Base-by-base conservation (phyloP, 2,797 vertebrate species). In the Tangara arthus region DNA sequence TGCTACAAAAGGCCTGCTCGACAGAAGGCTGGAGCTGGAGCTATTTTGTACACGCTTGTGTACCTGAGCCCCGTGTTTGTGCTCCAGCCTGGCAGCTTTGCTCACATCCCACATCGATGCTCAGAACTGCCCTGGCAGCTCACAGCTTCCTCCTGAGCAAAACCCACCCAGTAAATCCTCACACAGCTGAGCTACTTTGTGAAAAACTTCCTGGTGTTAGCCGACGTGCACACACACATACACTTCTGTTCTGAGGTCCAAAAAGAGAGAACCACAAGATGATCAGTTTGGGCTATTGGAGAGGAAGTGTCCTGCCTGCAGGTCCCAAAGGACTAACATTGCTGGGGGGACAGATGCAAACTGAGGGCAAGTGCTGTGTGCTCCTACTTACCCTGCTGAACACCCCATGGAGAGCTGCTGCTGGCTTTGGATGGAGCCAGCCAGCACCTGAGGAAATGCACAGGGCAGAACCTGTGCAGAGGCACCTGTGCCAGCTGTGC, bases 1-100 rank as follows among this genome's bases (percentile, higher is more conserved):
- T 97, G 93, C 95, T 96, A 97, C 96, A 85, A 96, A 94, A 96
- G 87, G 90, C 85, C 95, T 95, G 94, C 91, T 94, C 83, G 60
- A 83, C 96, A 96, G 96, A 91, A 96, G 93, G 94, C 93, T 95
- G 92, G 78, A 91, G 89, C 85, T 5, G 7, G 10, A 91, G 94
- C 79, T 96, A 35, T 95, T 97, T 94, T 92, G 83, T 92, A 91
- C 88, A 87, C 94, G 57, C 73, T 91, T n/a, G 66, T 86, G 82
- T 93, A 94, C 96, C 90, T 34, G 37, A 64, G 80, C 85, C 92
- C 85, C 63, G 1, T 59, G 93, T 95, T 91, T 68, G 78, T 52
- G 83, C 82, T 86, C 91, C 90, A 94, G 73, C 76, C 87, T 72
- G 90, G 76, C 85, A 69, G 89, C 90, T 96, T 26, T 37, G 63